Percentiles rank a stretch among this genome's conserved stretches.
Conservation (phyloP, 2,888 invertebrate species). For the Xylota sylvarum region DNA sequence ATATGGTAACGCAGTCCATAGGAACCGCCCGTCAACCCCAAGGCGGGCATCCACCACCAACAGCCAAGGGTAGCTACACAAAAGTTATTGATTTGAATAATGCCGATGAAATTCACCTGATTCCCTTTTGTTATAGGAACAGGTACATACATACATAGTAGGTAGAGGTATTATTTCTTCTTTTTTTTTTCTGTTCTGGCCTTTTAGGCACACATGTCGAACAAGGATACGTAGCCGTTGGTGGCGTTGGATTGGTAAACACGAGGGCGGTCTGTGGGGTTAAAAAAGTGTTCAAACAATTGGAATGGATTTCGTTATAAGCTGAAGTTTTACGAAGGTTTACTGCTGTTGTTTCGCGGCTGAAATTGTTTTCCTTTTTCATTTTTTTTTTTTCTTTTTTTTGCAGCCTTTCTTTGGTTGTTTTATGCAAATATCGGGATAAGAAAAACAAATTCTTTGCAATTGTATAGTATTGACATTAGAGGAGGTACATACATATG, state of each 20-base stretch:
- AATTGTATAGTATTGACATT: slow-evolving; percentile 12
- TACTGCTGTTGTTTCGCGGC: slow-evolving; percentile 54
- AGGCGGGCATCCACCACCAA: slow-evolving; percentile 5
- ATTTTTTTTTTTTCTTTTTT: slow-evolving; percentile 2
- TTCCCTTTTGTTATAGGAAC: slow-evolving; percentile 32
- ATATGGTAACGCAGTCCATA: slow-evolving; percentile 7
- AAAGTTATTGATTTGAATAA: slow-evolving; percentile 62
- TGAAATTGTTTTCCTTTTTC: slow-evolving; percentile 48
- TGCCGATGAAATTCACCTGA: slow-evolving; percentile 58
- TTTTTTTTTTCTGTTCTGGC: slow-evolving; percentile 5
- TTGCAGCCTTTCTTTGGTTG: slow-evolving; percentile 3
- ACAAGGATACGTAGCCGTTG: slow-evolving; percentile 25
- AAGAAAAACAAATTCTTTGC: slow-evolving; percentile 34
- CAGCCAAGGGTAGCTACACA: slow-evolving; percentile 4
- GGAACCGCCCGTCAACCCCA: not conserved
- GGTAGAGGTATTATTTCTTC: not conserved
- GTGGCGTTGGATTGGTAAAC: slow-evolving; percentile 9
- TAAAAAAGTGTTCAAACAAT: slow-evolving; percentile 44
- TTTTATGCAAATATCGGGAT: slow-evolving; percentile 39
- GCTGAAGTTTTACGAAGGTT: slow-evolving; percentile 45
- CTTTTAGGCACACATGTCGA: slow-evolving; percentile 46
- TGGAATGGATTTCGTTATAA: slow-evolving; percentile 62
- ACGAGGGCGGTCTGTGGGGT: not conserved
- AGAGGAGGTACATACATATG: not conserved
- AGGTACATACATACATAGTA: too few species aligned